Percentiles rank a stretch among this genome's conserved stretches.
Conservation (phyloP, 2,797 vertebrate genomes). For the Glyptemys insculpta region DNA sequence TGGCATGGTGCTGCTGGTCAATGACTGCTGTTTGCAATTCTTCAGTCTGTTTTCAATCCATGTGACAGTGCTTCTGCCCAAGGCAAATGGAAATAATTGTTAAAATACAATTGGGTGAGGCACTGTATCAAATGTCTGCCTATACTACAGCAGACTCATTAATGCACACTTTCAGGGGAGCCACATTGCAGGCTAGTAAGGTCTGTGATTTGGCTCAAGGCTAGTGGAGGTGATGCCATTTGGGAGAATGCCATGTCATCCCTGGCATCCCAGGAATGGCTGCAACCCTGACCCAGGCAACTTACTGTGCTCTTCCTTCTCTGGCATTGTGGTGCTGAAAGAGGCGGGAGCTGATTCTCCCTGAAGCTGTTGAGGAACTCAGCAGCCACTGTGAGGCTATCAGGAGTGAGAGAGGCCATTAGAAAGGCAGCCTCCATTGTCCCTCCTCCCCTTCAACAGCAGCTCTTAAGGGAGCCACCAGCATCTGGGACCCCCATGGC, state of each 20-base stretch:
- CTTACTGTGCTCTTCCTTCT: not conserved
- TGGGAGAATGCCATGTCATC: not conserved
- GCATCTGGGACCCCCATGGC: not conserved
- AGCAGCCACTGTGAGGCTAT: not conserved
- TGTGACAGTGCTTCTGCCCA: not conserved
- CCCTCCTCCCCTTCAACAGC: not conserved
- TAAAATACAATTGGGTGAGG: not conserved
- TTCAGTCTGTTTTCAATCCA: not conserved
- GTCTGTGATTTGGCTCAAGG: not conserved
- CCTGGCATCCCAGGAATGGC: not conserved
- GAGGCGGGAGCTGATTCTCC: not conserved
- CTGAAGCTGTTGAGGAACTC: not conserved
- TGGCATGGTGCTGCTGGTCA: not conserved
- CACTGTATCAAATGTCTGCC: not conserved
- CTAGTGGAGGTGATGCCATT: not conserved
- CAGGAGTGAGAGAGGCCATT: not conserved
- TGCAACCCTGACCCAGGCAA: not conserved
- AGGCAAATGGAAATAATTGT: fast-evolving
- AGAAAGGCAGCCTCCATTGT: not conserved
- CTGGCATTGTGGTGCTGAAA: not conserved
- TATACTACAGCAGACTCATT: not conserved
- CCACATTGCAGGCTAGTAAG: not conserved
- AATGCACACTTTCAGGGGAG: not conserved
- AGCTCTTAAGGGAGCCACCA: not conserved
- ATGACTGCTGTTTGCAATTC: not conserved